Evolutionary conservation across 2,797 vertebrate genomes (phyloP).

Genomic region (Pachyuromys duprasi): DNA sequence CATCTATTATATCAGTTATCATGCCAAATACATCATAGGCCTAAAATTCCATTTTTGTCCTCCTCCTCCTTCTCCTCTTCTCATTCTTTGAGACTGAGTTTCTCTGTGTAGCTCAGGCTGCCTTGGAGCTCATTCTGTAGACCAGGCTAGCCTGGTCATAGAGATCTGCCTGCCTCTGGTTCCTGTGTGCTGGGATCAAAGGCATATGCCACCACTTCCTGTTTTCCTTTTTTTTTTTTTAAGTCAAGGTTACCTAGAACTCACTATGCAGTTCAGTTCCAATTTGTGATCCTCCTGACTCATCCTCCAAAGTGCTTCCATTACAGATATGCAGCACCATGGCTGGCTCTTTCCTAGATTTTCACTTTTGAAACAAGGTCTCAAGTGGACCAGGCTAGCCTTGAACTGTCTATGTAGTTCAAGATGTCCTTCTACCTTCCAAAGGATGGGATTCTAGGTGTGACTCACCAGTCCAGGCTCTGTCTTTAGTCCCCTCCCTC

Average conservation of each 20-base stretch:
- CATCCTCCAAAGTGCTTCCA: neutral
- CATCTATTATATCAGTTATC: neutral
- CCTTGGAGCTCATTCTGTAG: neutral
- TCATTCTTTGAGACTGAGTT: neutral
- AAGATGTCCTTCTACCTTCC: neutral
- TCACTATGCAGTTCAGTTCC: neutral
- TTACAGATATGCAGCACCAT: neutral
- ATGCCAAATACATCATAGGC: neutral
- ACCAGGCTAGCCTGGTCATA: neutral
- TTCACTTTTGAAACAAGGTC: neutral
- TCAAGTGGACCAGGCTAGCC: neutral
- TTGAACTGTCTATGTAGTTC: neutral
- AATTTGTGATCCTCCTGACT: neutral
- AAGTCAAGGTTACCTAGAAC: neutral
- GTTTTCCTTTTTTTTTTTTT: neutral
- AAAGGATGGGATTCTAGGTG: neutral
- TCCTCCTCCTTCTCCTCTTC: neutral
- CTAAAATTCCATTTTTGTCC: neutral
- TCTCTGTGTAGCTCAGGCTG: neutral
- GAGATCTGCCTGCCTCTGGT: neutral
- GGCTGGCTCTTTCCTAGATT: neutral
- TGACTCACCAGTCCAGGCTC: neutral
- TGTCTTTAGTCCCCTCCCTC: neutral
- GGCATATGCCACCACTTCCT: neutral
- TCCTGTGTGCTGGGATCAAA: neutral